A percentile compares a stretch with the other conserved stretches of the same genome.
These are phyloP conservation scores for Pemphigus obesinymphae DNA, from an alignment of 1,140 invertebrate species.

Conservation along the genomic window DNA sequence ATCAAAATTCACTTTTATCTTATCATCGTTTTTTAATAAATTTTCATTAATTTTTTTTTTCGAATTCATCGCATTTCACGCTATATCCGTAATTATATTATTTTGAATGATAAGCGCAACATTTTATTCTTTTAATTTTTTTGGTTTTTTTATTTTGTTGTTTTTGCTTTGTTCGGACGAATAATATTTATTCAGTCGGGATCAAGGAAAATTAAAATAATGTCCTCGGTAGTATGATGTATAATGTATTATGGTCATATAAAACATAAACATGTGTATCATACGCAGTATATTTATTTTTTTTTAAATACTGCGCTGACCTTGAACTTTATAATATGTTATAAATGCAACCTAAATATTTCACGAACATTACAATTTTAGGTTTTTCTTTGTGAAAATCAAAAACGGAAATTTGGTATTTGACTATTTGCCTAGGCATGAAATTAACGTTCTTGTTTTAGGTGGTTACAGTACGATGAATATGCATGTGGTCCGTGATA, in stretches of 20 bases:
- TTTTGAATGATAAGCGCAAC: neutral
- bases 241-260: neutral
- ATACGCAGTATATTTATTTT: neutral
- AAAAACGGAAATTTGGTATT: neutral
- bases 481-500: neutral
- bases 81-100: neutral
- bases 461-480: neutral
- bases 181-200: neutral
- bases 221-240: neutral
- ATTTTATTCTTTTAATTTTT: neutral
- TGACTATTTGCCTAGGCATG: neutral
- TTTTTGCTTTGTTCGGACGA: neutral
- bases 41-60: neutral
- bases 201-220: neutral
- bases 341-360: neutral
- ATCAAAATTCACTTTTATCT: neutral
- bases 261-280: neutral
- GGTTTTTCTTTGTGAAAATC: neutral
- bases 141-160: too few species aligned
- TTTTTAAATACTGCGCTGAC: neutral
- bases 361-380: neutral
- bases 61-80: neutral
- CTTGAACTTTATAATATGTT: conserved; percentile 16
- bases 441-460: neutral
- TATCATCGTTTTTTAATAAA: neutral